Evolutionary conservation across 2,113 vertebrate species (phyloP).

Genomic region (Tylochromis polylepis): DNA sequence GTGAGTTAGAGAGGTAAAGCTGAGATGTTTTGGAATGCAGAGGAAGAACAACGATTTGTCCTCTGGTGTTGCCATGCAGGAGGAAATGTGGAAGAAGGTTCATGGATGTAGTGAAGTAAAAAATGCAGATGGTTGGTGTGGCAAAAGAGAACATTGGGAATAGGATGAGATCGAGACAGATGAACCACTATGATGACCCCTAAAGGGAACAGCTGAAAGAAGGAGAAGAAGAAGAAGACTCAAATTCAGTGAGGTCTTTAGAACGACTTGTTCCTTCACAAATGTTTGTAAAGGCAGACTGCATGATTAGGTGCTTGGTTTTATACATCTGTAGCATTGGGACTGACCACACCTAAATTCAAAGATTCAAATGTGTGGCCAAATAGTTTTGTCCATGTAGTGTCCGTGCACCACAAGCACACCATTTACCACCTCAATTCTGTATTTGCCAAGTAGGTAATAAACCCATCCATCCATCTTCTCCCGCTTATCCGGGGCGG

Average conservation of each 20-base stretch:
- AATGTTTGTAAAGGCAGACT: neutral
- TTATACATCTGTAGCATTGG: neutral
- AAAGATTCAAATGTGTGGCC: neutral
- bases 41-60: too few relatives aligned
- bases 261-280: neutral
- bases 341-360: neutral
- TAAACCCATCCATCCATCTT: too few relatives aligned
- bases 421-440: fast-evolving
- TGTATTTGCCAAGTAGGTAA: neutral
- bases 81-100: neutral
- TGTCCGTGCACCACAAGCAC: neutral
- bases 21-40: neutral
- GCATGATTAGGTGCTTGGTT: neutral
- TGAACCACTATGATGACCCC: too few relatives aligned
- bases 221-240: too few relatives aligned
- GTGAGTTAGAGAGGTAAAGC: neutral
- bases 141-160: neutral
- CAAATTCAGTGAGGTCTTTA: neutral
- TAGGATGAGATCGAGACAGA: neutral
- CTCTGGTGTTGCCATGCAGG: neutral
- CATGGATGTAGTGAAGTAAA: neutral
- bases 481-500: too few relatives aligned
- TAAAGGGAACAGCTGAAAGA: too few relatives aligned
- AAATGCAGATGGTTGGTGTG: neutral
- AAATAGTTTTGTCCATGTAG: fast-evolving